Percentiles rank a stretch among this genome's conserved stretches.
Evolutionary conservation across 2,113 vertebrate species (phyloP).

Genomic region (Gorilla gorilla): DNA sequence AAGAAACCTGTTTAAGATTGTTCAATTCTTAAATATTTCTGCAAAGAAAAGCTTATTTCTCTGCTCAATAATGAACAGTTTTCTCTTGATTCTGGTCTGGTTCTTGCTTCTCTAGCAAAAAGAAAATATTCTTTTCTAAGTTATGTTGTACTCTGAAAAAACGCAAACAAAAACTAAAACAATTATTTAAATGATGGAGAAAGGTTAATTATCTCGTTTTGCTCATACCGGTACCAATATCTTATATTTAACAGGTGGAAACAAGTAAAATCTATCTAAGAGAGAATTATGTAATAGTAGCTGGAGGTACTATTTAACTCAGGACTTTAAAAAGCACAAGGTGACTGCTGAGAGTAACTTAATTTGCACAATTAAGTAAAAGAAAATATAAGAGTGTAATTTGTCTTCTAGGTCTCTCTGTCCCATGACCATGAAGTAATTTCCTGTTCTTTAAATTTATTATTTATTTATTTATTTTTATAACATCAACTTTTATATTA

Average conservation of each 20-base stretch:
- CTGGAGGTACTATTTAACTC: not conserved
- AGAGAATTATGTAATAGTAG: not conserved
- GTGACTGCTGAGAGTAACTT: not conserved
- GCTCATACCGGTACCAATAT: not conserved
- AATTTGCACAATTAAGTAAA: not conserved
- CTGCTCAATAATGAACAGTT: not conserved
- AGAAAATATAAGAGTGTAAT: not conserved
- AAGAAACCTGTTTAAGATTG: not conserved
- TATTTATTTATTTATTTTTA: too few relatives aligned
- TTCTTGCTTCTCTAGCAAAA: not conserved
- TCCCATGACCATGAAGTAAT: not conserved
- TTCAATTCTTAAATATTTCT: constrained; percentile 14
- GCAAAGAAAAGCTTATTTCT: not conserved
- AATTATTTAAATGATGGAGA: not conserved
- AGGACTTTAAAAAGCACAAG: not conserved
- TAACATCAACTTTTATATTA: too few relatives aligned
- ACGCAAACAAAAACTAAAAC: not conserved
- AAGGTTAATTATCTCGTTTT: not conserved
- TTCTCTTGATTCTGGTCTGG: not conserved
- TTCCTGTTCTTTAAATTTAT: not conserved
- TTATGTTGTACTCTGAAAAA: not conserved
- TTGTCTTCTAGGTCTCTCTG: not conserved
- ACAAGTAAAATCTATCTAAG: not conserved
- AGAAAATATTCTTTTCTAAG: not conserved
- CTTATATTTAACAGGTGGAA: not conserved